Conservation (phyloP, 2,113 vertebrate genomes). For the Cervus canadensis region DNA sequence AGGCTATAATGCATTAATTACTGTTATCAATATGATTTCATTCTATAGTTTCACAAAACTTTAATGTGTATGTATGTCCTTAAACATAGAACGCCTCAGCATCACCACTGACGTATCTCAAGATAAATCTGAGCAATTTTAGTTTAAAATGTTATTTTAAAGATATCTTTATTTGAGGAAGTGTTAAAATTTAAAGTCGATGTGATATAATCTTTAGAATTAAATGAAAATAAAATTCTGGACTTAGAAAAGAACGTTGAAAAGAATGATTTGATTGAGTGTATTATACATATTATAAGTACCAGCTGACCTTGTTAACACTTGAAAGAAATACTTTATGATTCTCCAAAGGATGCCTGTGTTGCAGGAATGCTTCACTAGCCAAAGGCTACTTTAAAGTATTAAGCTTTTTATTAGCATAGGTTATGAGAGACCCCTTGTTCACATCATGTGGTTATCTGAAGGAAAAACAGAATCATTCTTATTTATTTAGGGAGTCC, state of each 20-base stretch:
- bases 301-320: constrained; percentile 19
- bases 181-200: background rate
- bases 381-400: background rate
- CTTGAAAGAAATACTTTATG: background rate
- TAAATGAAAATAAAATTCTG: constrained; percentile 10
- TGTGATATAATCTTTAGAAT: background rate
- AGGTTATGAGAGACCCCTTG: background rate
- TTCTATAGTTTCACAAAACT: background rate
- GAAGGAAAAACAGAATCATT: background rate
- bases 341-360: background rate
- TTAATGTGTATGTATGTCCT: background rate
- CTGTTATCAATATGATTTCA: background rate
- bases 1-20: background rate
- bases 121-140: background rate
- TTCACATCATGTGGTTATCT: constrained; percentile 5
- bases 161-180: background rate
- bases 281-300: background rate
- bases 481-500: background rate
- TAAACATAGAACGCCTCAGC: background rate
- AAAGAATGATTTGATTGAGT: background rate
- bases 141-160: background rate
- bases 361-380: background rate
- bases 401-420: background rate
- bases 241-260: background rate
- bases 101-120: background rate